phyloP scores from a whole-genome alignment of 1,140 invertebrate genomes.

The Penaeus vannamei region DNA sequence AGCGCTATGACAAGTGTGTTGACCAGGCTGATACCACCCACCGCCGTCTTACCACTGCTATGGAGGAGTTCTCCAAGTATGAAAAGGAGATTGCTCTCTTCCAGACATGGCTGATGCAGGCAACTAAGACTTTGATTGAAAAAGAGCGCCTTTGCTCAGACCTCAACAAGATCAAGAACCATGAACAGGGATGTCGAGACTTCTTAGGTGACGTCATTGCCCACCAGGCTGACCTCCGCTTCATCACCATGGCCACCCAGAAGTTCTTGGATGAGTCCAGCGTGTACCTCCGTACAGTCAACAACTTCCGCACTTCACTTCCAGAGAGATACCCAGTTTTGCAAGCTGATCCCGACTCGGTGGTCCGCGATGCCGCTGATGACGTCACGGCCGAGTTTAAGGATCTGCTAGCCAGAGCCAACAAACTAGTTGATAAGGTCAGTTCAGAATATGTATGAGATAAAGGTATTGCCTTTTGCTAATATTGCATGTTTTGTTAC shows the following conservation, averaged over 20 bases:
- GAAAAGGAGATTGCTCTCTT: conserved; percentile 75
- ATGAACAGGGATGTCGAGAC: conserved; percentile 83
- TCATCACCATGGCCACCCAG: conserved; percentile 94
- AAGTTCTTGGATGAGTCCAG: conserved; percentile 95
- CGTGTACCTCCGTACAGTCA: conserved; percentile 86
- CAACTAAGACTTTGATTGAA: conserved; percentile 85
- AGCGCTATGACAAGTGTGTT: conserved; percentile 82
- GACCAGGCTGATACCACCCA: conserved; percentile 86
- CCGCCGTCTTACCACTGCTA: conserved; percentile 82
- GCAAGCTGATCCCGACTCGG: conserved; percentile 66
- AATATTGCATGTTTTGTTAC: not conserved
- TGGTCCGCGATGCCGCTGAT: conserved; percentile 65
- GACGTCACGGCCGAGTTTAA: conserved; percentile 70
- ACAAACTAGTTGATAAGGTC: conserved; percentile 81
- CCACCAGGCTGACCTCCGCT: conserved; percentile 93
- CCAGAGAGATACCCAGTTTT: conserved; percentile 76
- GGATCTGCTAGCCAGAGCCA: conserved; percentile 84
- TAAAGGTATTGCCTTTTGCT: not conserved
- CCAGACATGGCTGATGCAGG: conserved; percentile 84
- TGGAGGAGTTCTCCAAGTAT: conserved; percentile 91
- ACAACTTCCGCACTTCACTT: conserved; percentile 86
- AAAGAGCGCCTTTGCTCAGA: conserved; percentile 88
- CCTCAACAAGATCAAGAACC: conserved; percentile 80
- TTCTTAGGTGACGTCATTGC: conserved; percentile 95
- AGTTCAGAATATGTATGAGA: not conserved